Evolutionary conservation across 2,113 vertebrate genomes (phyloP).

Genomic region (Microcebus ravelobensis): DNA sequence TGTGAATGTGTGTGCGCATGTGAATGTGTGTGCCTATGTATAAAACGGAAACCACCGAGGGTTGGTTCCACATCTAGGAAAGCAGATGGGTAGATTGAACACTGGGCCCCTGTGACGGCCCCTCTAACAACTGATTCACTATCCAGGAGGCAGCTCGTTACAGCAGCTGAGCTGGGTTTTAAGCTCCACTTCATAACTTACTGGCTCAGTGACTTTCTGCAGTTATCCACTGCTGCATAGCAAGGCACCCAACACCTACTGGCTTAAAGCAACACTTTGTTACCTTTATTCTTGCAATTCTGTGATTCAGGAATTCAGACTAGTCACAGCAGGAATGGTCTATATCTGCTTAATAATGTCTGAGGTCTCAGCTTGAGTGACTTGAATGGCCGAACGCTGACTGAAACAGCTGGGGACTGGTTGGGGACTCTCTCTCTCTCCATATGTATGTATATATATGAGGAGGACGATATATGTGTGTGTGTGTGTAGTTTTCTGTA

Average conservation of each 20-base stretch:
- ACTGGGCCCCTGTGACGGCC: not conserved
- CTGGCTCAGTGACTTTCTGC: not conserved
- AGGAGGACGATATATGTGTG: not conserved
- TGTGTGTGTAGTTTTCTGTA: fast-evolving
- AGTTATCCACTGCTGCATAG: not conserved
- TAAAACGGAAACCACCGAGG: not conserved
- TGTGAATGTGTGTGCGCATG: fast-evolving
- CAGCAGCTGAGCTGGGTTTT: not conserved
- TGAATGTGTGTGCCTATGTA: not conserved
- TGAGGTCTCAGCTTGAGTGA: not conserved
- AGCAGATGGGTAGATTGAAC: not conserved
- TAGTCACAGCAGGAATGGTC: not conserved
- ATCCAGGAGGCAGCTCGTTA: not conserved
- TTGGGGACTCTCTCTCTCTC: not conserved
- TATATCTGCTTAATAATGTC: not conserved
- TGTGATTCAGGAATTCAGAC: not conserved
- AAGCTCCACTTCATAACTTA: not conserved
- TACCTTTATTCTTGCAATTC: not conserved
- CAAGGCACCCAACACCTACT: too few relatives aligned
- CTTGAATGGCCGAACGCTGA: not conserved
- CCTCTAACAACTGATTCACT: too few relatives aligned
- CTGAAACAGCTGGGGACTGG: not conserved
- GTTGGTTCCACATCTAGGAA: not conserved
- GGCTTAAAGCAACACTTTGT: not conserved
- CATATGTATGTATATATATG: not conserved